These are phyloP conservation scores for Eilema depressum DNA, from an alignment of 2,888 invertebrate species.

Conservation along the genomic window DNA sequence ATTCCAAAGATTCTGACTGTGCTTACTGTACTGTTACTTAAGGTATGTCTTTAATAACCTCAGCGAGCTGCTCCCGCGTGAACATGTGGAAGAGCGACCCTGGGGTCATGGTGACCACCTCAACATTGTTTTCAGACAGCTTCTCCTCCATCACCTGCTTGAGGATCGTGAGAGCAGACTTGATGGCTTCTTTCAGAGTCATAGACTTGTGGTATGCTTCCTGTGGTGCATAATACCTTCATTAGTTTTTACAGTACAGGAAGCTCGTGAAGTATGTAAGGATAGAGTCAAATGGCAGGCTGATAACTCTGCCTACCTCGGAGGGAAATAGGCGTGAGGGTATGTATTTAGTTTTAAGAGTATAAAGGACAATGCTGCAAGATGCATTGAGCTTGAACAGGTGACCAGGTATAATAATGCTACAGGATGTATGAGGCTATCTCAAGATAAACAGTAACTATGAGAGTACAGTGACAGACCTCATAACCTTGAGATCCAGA, in stretches of 20 bases:
- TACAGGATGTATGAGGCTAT: no score
- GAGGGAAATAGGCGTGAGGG: no score
- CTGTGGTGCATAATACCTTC: conserved; percentile 62
- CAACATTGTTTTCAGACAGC: conserved; percentile 98
- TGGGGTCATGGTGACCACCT: conserved; percentile 97
- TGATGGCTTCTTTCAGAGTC: conserved; percentile 97
- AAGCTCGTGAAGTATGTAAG: no score
- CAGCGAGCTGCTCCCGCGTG: conserved; percentile 95
- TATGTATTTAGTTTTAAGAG: background rate
- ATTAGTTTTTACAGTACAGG: background rate
- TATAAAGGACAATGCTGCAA: background rate
- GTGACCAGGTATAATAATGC: background rate
- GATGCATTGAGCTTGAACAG: background rate
- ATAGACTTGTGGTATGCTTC: conserved; percentile 94
- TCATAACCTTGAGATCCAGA: no score
- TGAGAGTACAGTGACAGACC: background rate
- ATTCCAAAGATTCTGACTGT: conserved; percentile 22
- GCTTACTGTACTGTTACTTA: conserved; percentile 66
- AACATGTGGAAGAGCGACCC: conserved; percentile 95
- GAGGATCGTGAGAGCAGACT: conserved; percentile 95
- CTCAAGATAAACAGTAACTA: no score
- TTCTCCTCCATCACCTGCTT: conserved; percentile 99
- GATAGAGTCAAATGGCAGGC: no score
- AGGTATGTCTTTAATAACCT: conserved; percentile 93
- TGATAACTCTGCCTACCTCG: no score